These are phyloP conservation scores for Temnothorax curvispinosus DNA, from an alignment of 1,140 invertebrate genomes.

Conservation along the genomic window DNA sequence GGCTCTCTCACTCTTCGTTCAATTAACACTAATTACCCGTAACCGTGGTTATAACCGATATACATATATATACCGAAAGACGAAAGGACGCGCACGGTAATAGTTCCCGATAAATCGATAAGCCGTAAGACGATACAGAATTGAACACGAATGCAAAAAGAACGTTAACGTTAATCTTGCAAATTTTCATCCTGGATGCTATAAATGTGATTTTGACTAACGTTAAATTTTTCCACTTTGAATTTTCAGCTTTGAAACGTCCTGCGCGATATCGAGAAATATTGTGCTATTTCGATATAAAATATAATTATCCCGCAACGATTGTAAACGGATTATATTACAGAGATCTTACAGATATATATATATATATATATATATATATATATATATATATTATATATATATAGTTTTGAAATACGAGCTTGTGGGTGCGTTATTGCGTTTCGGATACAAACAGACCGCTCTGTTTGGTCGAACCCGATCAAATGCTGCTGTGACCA, in stretches of 20 bases:
- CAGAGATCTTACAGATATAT: neutral
- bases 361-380: too few species aligned
- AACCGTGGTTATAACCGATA: constrained; percentile 66
- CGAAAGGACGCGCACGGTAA: constrained; percentile 40
- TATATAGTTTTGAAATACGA: constrained; percentile 2
- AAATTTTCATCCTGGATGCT: neutral
- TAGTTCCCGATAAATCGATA: constrained; percentile 59
- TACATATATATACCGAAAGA: constrained; percentile 12
- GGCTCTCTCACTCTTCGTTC: constrained; percentile 46
- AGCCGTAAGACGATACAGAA: constrained; percentile 2
- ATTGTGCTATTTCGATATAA: neutral
- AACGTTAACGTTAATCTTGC: neutral
- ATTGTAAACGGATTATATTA: constrained; percentile 10
- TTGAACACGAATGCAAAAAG: neutral
- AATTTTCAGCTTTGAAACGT: neutral
- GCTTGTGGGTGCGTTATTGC: constrained; percentile 35
- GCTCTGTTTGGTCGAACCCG: constrained; percentile 34
- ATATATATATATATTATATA: neutral
- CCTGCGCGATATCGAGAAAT: neutral
- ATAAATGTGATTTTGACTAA: neutral
- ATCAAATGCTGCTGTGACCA: constrained; percentile 48
- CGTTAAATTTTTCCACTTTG: neutral
- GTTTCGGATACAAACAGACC: constrained; percentile 40
- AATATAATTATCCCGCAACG: constrained; percentile 8
- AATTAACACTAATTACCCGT: constrained; percentile 72